Percentiles rank a stretch among this genome's conserved stretches.
phyloP scores from a whole-genome alignment of 2,888 invertebrate species.

The Oligia fasciuncula region DNA sequence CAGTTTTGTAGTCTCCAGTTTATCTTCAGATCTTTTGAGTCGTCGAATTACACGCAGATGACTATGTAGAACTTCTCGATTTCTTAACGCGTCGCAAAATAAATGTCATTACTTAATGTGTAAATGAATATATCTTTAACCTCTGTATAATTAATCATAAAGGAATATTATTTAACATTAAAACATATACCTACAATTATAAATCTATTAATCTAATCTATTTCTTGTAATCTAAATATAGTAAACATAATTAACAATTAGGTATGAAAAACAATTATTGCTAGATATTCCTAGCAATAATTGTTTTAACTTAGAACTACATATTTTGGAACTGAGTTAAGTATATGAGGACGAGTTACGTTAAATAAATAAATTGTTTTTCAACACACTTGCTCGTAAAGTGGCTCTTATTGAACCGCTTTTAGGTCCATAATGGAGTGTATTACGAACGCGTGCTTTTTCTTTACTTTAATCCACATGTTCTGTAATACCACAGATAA shows the following conservation, averaged over 20 bases:
- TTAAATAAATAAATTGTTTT: not conserved
- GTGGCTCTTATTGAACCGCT: no score
- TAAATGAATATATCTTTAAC: constrained; percentile 3
- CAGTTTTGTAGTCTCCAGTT: constrained; percentile 12
- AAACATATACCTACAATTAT: constrained; percentile 3
- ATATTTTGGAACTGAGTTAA: not conserved
- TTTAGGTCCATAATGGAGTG: no score
- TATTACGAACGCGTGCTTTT: no score
- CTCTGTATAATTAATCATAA: constrained; percentile 27
- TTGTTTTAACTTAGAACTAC: no score
- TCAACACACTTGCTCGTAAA: no score
- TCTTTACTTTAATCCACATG: no score
- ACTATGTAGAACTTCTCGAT: not conserved
- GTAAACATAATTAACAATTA: not conserved
- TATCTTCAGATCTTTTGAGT: constrained; percentile 21
- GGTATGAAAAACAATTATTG: not conserved
- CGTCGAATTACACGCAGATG: not conserved
- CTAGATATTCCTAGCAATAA: not conserved
- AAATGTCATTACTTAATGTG: not conserved
- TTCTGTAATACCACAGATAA: no score
- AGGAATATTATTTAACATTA: not conserved
- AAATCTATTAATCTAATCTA: not conserved
- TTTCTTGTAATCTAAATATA: no score
- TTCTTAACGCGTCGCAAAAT: not conserved
- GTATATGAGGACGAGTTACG: not conserved